A percentile compares a stretch with the other conserved stretches of the same genome.
Conservation (phyloP, 92 coral and sea anemone genomes). For the Parazoanthus atlanticus region DNA sequence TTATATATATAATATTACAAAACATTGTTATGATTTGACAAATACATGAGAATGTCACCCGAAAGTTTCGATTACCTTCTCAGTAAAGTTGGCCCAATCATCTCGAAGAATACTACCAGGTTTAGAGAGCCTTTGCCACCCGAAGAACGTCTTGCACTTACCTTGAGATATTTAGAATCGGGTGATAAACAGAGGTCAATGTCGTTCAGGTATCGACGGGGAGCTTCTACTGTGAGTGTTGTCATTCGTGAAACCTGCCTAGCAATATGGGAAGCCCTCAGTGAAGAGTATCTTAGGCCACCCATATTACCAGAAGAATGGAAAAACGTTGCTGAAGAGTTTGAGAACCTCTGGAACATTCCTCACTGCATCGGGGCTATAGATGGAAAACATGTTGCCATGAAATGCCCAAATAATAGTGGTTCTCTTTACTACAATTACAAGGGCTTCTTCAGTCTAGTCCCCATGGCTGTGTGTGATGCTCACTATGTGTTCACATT, state of each 20-base stretch:
- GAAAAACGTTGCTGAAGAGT: constrained; percentile 64
- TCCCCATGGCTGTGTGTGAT: constrained; percentile 79
- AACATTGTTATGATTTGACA: too few species aligned
- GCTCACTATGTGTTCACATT: constrained; percentile 62
- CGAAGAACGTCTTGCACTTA: too few species aligned
- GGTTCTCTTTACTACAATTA: constrained; percentile 72
- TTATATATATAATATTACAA: too few species aligned
- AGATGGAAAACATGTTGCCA: constrained; percentile 72
- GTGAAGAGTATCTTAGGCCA: constrained; percentile 56
- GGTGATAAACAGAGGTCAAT: too few species aligned
- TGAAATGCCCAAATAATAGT: constrained; percentile 63
- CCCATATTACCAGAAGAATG: constrained; percentile 65
- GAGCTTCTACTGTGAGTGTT: constrained; percentile 48
- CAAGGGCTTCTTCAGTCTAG: constrained; percentile 67
- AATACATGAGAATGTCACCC: too few species aligned
- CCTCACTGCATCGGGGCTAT: constrained; percentile 78
- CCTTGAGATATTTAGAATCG: too few species aligned
- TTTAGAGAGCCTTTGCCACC: too few species aligned
- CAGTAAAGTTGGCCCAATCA: too few species aligned
- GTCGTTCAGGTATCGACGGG: too few species aligned
- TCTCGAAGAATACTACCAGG: too few species aligned
- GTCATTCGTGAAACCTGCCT: constrained; percentile 47
- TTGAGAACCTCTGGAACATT: constrained; percentile 65
- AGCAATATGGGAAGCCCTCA: constrained; percentile 69
- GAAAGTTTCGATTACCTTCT: too few species aligned